Percentiles rank a stretch among this genome's conserved stretches.
phyloP scores from a whole-genome alignment of 2,888 invertebrate genomes.

The Aphelenchoides bicaudatus region DNA sequence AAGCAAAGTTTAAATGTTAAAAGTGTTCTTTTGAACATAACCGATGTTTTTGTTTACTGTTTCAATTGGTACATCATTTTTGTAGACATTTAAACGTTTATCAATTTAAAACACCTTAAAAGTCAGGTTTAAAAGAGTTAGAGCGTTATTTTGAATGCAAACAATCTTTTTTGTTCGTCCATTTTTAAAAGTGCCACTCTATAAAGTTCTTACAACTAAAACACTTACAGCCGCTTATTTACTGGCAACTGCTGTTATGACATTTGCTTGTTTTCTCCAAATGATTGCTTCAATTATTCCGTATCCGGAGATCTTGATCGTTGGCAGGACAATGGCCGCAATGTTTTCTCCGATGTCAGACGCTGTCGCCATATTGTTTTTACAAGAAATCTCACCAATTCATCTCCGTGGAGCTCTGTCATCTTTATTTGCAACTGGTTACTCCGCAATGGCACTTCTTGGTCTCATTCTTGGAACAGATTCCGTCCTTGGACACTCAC shows the following conservation, averaged over 20 bases:
- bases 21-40: too few species aligned
- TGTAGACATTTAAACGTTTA: too few species aligned
- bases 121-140: too few species aligned
- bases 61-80: too few species aligned
- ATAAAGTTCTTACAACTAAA: too few species aligned
- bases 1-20: too few species aligned
- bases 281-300: constrained; percentile 45
- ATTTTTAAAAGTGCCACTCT: too few species aligned
- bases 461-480: constrained; percentile 54
- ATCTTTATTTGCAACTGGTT: constrained; percentile 52
- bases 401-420: constrained; percentile 52
- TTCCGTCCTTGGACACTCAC: constrained; percentile 46
- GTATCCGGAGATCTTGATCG: constrained; percentile 49
- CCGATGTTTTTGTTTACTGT: too few species aligned
- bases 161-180: too few species aligned
- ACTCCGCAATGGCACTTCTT: constrained; percentile 48
- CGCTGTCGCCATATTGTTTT: constrained; percentile 39
- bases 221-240: constrained; percentile 51
- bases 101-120: too few species aligned
- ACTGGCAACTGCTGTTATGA: constrained; percentile 50
- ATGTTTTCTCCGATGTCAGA: constrained; percentile 56
- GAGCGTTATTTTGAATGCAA: too few species aligned
- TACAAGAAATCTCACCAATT: constrained; percentile 52
- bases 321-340: constrained; percentile 48
- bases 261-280: constrained; percentile 50